Evolutionary conservation across 2,797 vertebrate genomes (phyloP).

Genomic region (Gobionotothen gibberifrons): DNA sequence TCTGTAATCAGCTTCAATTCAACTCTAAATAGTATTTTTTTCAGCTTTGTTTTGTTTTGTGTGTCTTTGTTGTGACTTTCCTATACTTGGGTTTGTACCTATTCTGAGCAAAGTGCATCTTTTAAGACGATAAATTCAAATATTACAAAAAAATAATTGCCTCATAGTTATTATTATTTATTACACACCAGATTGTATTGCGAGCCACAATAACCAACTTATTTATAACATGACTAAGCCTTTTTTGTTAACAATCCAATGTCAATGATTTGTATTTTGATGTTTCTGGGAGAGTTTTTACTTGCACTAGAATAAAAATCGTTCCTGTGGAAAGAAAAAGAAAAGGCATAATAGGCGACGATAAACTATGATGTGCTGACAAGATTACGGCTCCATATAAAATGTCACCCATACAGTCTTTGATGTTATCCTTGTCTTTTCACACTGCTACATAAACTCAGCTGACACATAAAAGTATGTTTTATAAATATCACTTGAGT

Average conservation of each 20-base stretch:
- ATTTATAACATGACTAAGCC: slow-evolving; percentile 29
- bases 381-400: slow-evolving; percentile 60
- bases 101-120: too few relatives aligned
- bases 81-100: too few relatives aligned
- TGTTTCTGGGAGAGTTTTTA: slow-evolving; percentile 20
- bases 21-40: too few relatives aligned
- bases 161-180: neutral
- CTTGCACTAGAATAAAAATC: slow-evolving; percentile 33
- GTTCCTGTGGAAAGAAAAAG: slow-evolving; percentile 31
- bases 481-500: slow-evolving; percentile 35
- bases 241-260: slow-evolving; percentile 31
- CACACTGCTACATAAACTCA: slow-evolving; percentile 42
- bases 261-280: slow-evolving; percentile 17
- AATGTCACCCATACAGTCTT: slow-evolving; percentile 59
- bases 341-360: slow-evolving; percentile 44
- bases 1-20: too few relatives aligned
- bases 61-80: too few relatives aligned
- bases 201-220: slow-evolving; percentile 31
- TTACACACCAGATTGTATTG: slow-evolving; percentile 25
- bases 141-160: neutral
- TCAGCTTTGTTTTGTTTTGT: too few relatives aligned
- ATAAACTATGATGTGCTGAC: slow-evolving; percentile 63
- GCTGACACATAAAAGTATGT: slow-evolving; percentile 60
- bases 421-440: slow-evolving; percentile 66
- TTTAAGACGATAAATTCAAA: too few relatives aligned